These are phyloP conservation scores for Sussaba pulchella DNA, from an alignment of 2,888 invertebrate genomes.

Conservation along the genomic window DNA sequence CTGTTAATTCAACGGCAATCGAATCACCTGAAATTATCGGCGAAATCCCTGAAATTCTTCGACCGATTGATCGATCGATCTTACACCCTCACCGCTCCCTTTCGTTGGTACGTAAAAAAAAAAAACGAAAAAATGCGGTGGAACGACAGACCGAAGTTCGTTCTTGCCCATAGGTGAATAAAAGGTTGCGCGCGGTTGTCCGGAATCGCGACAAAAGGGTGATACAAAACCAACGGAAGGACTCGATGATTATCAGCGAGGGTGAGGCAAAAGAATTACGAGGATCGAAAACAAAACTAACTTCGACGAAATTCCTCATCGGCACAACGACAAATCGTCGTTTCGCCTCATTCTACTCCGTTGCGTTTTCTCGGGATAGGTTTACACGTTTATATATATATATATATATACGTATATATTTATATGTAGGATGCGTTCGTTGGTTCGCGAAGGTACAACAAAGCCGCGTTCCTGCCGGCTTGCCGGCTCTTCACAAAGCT, in stretches of 20 bases:
- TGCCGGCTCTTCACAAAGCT: conserved; percentile 76
- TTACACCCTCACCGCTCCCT: conserved; percentile 19
- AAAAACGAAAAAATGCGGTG: conserved; percentile 34
- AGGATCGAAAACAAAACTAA: conserved; percentile 69
- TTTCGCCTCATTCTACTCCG: conserved; percentile 21
- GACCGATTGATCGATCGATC: conserved; percentile 60
- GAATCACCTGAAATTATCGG: conserved; percentile 33
- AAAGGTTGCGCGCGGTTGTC: conserved; percentile 15
- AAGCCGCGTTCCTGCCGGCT: conserved; percentile 61
- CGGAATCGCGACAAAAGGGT: conserved; percentile 30
- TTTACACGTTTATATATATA: conserved; percentile 10
- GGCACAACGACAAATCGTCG: conserved; percentile 70
- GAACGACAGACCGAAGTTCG: conserved; percentile 12
- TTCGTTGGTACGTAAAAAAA: conserved; percentile 3
- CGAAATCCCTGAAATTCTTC: conserved; percentile 53
- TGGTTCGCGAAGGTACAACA: conserved; percentile 57
- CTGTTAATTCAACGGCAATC: conserved; percentile 35
- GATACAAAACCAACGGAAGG: conserved; percentile 23
- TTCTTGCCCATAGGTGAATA: conserved; percentile 28
- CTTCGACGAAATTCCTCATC: conserved; percentile 69
- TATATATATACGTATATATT: conserved; percentile 28
- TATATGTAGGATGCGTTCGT: conserved; percentile 30
- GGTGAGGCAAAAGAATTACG: conserved; percentile 52
- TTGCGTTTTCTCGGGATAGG: neutral
- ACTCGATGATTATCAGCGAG: conserved; percentile 25